These are phyloP conservation scores for Dinoponera quadriceps DNA, from an alignment of 1,140 invertebrate genomes.

Conservation along the genomic window DNA sequence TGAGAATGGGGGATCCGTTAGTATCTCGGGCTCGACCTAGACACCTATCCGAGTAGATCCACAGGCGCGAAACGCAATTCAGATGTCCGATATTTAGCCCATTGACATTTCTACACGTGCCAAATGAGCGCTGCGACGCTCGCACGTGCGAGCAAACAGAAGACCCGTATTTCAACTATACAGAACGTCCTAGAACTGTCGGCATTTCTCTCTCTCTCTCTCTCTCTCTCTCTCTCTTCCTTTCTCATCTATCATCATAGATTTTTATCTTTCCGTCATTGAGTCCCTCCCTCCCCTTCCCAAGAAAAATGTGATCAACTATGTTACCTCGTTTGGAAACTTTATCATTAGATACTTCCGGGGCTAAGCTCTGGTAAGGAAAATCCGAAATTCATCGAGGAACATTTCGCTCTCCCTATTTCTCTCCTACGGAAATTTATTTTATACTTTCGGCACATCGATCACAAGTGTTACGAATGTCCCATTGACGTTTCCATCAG, in stretches of 20 bases:
- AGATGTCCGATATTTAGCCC: conserved; percentile 75
- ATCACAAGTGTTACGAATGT: neutral
- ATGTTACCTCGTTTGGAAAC: neutral
- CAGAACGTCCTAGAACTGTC: neutral
- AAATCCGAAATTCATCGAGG: neutral
- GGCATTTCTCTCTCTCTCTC: too few relatives aligned
- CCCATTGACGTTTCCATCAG: neutral
- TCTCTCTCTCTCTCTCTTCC: too few relatives aligned
- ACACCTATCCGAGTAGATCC: neutral
- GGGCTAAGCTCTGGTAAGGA: neutral
- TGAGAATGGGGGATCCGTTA: conserved; percentile 29
- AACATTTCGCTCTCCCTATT: neutral
- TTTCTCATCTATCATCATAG: neutral
- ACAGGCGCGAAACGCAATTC: neutral
- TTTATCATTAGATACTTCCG: neutral
- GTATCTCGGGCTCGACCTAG: conserved; percentile 31
- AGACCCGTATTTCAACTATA: neutral
- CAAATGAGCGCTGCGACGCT: conserved; percentile 62
- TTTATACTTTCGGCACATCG: neutral
- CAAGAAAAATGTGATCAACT: neutral
- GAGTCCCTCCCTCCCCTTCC: neutral
- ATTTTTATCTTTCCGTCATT: neutral
- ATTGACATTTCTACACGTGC: conserved; percentile 73
- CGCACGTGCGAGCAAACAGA: neutral
- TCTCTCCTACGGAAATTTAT: neutral